Base-by-base conservation (phyloP, 2,797 vertebrate genomes). In the Anisognathus igniventris region DNA sequence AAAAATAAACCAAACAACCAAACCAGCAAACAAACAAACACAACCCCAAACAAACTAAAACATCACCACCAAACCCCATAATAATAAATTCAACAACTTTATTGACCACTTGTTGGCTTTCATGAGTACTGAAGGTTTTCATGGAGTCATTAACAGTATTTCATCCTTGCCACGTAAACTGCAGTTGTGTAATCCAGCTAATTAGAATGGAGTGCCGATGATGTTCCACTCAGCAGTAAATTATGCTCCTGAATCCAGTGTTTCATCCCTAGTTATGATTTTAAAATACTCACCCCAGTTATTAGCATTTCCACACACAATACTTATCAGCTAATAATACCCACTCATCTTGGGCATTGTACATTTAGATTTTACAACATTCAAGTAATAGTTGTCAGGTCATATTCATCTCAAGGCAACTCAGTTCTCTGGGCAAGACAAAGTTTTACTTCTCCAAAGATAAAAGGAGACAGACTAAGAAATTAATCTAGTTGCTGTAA, bases 401-500 rank as follows among this genome's bases (percentile, higher is more conserved):
- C 62, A 20, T 37, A 65, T 81, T 82, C 51, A 51, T 40, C 72
- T 79, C 70, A 56, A 45, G 39, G n/a, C 44, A 82, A 12, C 39
- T 90, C 84, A 73, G 42, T 14, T 72, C 80, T 56, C 20, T 10
- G 31, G 73, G 48, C 45, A 82, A 83, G 50, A 72, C 17, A 30
- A 79, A 80, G 31, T 70, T 92, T 88, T 54, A 39, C 48, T 88
- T 61, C 39, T 70, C 47, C 47, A 77, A 66, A 83, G 39, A 84
- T 66, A 42, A 91, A 92, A 86, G 53, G 27, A 91, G 60, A 47
- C 68, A 84, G 64, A 48, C 35, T 68, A 77, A 70, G 48, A 83
- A 70, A 77, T 83, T 66, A 68, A 64, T 65, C 42, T 42, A 9
- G 30, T 48, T 70, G n/a, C 39, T 30, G 3, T 14, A 40, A 39